Percentiles rank a stretch among this genome's conserved stretches.
These are phyloP conservation scores for Burhinus oedicnemus DNA, from an alignment of 2,113 vertebrate species.

Conservation along the genomic window DNA sequence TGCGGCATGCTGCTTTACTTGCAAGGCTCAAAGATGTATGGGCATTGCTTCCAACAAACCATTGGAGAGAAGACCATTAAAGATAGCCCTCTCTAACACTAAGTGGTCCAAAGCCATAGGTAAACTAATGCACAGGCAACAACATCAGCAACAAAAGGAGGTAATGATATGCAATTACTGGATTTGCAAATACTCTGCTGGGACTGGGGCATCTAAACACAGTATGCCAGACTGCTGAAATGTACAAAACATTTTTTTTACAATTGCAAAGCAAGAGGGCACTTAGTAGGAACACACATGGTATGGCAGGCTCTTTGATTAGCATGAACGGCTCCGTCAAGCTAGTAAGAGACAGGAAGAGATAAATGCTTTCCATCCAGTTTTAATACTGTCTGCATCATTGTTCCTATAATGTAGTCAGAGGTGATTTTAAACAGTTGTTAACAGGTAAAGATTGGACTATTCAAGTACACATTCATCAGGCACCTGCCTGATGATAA, in stretches of 20 bases:
- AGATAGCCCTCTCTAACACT: neutral
- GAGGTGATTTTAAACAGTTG: neutral
- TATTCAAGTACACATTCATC: neutral
- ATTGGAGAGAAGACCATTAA: constrained; percentile 15
- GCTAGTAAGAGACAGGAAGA: neutral
- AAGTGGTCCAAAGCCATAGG: neutral
- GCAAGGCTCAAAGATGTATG: neutral
- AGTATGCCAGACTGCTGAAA: neutral
- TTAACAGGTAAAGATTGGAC: neutral
- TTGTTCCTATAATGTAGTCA: neutral
- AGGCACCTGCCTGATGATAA: neutral
- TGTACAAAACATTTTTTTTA: neutral
- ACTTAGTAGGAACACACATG: neutral
- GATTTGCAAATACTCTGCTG: constrained; percentile 36
- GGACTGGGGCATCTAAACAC: neutral
- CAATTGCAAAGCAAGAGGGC: neutral
- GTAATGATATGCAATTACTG: constrained; percentile 29
- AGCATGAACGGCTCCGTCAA: neutral
- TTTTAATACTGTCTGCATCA: neutral
- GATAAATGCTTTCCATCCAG: neutral
- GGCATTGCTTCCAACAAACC: neutral
- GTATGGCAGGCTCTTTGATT: neutral
- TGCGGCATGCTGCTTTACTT: neutral
- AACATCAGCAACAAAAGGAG: constrained; percentile 3
- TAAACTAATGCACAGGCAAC: neutral